These are phyloP conservation scores for Cyprinus carpio DNA, from an alignment of 2,113 vertebrate species.

Conservation along the genomic window DNA sequence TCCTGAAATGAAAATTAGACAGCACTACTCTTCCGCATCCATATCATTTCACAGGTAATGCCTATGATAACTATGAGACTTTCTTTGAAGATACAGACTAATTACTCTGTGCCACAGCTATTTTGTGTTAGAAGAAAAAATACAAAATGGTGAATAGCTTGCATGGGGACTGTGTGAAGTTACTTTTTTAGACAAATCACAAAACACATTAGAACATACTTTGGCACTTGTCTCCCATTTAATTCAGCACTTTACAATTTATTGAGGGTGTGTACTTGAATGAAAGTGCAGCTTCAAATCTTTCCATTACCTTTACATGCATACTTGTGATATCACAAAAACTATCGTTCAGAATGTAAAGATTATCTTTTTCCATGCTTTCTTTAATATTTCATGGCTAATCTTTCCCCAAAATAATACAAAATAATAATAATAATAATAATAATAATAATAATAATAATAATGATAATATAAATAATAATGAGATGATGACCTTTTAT, in stretches of 20 bases:
- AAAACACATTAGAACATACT: not conserved
- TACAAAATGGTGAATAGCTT: not conserved
- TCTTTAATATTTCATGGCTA: no score
- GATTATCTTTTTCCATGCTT: no score
- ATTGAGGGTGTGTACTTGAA: not conserved
- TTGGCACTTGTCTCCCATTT: not conserved
- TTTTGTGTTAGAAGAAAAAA: not conserved
- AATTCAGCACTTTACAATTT: not conserved
- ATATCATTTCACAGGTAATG: conserved; percentile 50
- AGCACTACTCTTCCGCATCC: conserved; percentile 26
- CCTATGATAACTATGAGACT: conserved; percentile 23
- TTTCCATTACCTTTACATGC: not conserved
- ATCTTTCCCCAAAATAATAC: no score
- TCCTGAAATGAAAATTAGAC: conserved; percentile 56
- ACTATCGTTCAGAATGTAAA: conserved; percentile 31
- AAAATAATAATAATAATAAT: no score
- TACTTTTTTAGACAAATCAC: not conserved
- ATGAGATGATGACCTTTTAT: no score
- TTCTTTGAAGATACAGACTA: conserved; percentile 37
- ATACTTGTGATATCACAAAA: not conserved
- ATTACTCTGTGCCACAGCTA: conserved; percentile 32
- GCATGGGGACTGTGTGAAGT: not conserved
- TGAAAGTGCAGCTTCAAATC: not conserved
- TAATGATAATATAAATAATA: no score
- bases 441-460: no score